Evolutionary conservation across 92 coral and sea anemone genomes (phyloP).

Genomic region (Desmophyllum pertusum): DNA sequence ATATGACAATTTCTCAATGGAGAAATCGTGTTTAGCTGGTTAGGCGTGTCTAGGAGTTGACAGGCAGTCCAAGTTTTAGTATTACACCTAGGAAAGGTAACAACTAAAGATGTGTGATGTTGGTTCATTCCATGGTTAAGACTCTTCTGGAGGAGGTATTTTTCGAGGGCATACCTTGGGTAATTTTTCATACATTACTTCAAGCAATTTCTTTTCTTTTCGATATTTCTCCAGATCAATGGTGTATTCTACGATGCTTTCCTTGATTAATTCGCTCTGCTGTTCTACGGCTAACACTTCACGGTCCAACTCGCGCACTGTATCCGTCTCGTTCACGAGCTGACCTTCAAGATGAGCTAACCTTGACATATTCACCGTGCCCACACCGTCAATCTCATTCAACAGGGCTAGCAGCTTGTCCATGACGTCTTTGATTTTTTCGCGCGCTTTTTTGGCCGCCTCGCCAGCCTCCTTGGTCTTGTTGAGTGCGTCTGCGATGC

Average conservation of each 20-base stretch:
- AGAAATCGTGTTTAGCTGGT: neutral
- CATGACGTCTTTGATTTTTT: conserved; percentile 67
- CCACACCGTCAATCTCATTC: conserved; percentile 69
- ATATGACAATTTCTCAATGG: neutral
- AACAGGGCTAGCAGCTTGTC: conserved; percentile 63
- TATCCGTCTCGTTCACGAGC: conserved; percentile 46
- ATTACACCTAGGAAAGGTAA: too few relatives aligned
- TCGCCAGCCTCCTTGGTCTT: conserved; percentile 58
- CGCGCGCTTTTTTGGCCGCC: conserved; percentile 63
- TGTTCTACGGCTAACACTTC: conserved; percentile 44
- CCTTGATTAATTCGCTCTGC: conserved; percentile 50
- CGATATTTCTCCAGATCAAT: conserved; percentile 65
- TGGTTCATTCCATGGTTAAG: neutral
- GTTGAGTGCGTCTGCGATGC: conserved; percentile 57
- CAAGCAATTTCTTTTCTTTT: conserved; percentile 48
- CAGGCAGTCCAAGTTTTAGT: neutral
- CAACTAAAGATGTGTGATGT: neutral
- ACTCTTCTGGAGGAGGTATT: neutral
- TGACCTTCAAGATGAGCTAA: conserved; percentile 52
- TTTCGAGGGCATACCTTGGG: conserved; percentile 57
- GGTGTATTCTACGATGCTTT: conserved; percentile 59
- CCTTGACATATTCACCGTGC: conserved; percentile 48
- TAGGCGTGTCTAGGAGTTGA: neutral
- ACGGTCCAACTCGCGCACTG: conserved; percentile 27
- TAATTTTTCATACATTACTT: conserved; percentile 33